Evolutionary conservation across 2,797 vertebrate genomes (phyloP), one percentile per base, ranked within the genome.

Genomic region (Melanotaenia maccullochi): DNA sequence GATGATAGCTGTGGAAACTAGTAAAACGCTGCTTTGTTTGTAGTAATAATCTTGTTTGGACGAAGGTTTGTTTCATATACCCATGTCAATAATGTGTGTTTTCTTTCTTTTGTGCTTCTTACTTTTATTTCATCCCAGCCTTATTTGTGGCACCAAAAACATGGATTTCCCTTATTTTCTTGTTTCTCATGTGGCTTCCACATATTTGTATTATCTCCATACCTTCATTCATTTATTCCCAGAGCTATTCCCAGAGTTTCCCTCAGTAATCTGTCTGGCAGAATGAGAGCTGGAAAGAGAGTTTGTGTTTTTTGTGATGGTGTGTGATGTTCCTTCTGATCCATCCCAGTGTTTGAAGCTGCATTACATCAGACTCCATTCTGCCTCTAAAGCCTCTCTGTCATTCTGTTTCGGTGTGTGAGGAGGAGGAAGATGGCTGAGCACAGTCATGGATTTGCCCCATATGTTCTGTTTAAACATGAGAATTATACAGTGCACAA

Each of bases 281-380:
- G 75, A 87, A 73, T 72, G 42, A 80, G 42, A 68, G 72, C 76
- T 79, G 33, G 72, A 82, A 78, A 81, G 52, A 58, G 60, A 28
- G 49, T 63, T 66, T 82, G 70, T 79, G 40, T 70, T 69, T 78
- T 79, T 61, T 78, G 75, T 71, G 76, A 79, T 65, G 38, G 54
- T 79, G 75, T 89, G 77, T 85, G 88, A 87, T 83, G 81, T 84
- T 89, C 57, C 73, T 56, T 89, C 68, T 87, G 76, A 90, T 91
- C 82, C 81, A 59, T 78, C 38, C 5, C 64, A 75, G 73, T 87
- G 76, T 93, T 90, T 91, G 85, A 91, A 89, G 86, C 73, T 78
- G 79, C 81, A 88, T 92, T 91, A 89, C 88, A 85, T 89, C 85
- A 90, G 79, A 79, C 68, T 89, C 80, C 70, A 65, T 76, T 68